A percentile compares a stretch with the other conserved stretches of the same genome.
phyloP scores from a whole-genome alignment of 2,113 vertebrate genomes.

The Saimiri boliviensis region DNA sequence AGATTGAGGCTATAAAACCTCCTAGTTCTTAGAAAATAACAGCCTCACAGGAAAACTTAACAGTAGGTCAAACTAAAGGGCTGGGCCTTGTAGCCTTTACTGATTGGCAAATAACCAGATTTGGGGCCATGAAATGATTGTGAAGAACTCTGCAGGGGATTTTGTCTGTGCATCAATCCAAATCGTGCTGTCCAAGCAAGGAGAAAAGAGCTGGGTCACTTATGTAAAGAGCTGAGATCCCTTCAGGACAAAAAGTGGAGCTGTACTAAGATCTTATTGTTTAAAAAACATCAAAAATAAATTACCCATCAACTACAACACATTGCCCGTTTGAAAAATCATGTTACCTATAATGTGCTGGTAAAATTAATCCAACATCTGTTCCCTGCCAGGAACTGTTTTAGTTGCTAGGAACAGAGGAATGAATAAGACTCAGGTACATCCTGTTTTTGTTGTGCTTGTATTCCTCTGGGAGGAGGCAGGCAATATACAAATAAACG shows the following conservation, averaged over 20 bases:
- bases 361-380: neutral
- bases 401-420: neutral
- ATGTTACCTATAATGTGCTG: too few species aligned
- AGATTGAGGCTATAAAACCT: neutral
- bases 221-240: neutral
- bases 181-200: neutral
- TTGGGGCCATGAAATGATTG: neutral
- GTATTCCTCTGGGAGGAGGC: neutral
- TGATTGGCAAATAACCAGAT: neutral
- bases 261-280: neutral
- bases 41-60: neutral
- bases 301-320: neutral
- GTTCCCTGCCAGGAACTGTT: neutral
- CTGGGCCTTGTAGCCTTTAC: neutral
- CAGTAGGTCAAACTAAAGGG: neutral
- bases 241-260: neutral
- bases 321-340: neutral
- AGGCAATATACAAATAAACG: neutral
- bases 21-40: constrained; percentile 11
- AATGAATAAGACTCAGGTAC: neutral
- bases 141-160: neutral
- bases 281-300: neutral
- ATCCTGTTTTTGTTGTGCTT: neutral
- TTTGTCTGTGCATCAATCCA: neutral
- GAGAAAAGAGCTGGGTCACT: neutral